Evolutionary conservation across 2,113 vertebrate species (phyloP).

Genomic region (human (Homo sapiens)): DNA sequence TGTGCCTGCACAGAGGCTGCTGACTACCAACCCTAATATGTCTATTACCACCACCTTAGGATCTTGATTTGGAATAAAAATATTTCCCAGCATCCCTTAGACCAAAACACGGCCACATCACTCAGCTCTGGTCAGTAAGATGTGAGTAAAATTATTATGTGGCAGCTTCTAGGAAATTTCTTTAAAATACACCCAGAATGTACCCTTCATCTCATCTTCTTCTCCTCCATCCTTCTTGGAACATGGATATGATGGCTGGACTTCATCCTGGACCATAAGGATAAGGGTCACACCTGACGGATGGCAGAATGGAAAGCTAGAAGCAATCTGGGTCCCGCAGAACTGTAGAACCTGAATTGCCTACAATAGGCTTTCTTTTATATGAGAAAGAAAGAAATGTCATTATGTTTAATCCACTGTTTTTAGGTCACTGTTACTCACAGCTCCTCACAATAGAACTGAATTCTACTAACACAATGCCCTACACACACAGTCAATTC

Average conservation of each 20-base stretch:
- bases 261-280: not conserved
- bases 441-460: not conserved
- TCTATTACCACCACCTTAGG: not conserved
- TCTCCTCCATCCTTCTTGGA: not conserved
- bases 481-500: not conserved
- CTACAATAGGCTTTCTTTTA: not conserved
- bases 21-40: not conserved
- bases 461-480: not conserved
- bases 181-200: not conserved
- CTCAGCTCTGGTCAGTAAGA: not conserved
- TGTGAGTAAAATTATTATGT: not conserved
- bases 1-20: not conserved
- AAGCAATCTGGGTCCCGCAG: not conserved
- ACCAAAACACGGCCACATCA: not conserved
- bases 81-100: not conserved
- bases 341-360: not conserved
- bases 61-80: slow-evolving; percentile 41
- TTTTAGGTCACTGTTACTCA: not conserved
- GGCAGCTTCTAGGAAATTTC: not conserved
- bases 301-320: not conserved
- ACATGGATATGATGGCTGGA: not conserved
- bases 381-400: not conserved
- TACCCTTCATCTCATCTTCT: not conserved
- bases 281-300: not conserved
- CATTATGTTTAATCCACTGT: not conserved